Evolutionary conservation across 2,113 vertebrate genomes (phyloP).

Genomic region (Hippocampus zosterae): DNA sequence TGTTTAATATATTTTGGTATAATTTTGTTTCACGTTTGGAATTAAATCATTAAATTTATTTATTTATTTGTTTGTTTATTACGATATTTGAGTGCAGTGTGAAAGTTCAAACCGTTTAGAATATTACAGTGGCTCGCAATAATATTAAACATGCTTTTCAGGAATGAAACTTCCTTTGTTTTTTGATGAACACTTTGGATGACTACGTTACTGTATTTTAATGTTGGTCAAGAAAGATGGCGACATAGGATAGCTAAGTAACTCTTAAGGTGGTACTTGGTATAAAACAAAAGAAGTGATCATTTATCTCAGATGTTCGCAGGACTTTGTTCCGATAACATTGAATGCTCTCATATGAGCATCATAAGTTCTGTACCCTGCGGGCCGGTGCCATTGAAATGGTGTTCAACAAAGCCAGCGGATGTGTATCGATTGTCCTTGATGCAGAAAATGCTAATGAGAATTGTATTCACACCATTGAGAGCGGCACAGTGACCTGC

Average conservation of each 20-base stretch:
- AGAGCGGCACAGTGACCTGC: conserved; percentile 24
- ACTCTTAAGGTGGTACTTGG: too few species aligned
- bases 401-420: conserved; percentile 6
- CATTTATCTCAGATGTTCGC: background rate
- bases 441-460: conserved; percentile 33
- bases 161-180: too few species aligned
- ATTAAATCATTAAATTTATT: too few species aligned
- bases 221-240: background rate
- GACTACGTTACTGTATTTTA: background rate
- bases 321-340: conserved; percentile 11
- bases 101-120: background rate
- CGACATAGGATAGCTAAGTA: background rate
- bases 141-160: background rate
- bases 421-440: conserved; percentile 48
- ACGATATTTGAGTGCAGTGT: too few species aligned
- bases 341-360: conserved; percentile 2
- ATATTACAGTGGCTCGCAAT: background rate
- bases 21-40: too few species aligned
- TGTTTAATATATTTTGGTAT: too few species aligned
- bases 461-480: conserved; percentile 30
- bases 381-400: conserved; percentile 14
- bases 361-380: conserved; percentile 1
- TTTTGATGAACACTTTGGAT: background rate
- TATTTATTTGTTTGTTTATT: too few species aligned
- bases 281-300: too few species aligned